These are phyloP conservation scores for Scomber japonicus DNA, from an alignment of 2,113 vertebrate genomes.

Conservation along the genomic window DNA sequence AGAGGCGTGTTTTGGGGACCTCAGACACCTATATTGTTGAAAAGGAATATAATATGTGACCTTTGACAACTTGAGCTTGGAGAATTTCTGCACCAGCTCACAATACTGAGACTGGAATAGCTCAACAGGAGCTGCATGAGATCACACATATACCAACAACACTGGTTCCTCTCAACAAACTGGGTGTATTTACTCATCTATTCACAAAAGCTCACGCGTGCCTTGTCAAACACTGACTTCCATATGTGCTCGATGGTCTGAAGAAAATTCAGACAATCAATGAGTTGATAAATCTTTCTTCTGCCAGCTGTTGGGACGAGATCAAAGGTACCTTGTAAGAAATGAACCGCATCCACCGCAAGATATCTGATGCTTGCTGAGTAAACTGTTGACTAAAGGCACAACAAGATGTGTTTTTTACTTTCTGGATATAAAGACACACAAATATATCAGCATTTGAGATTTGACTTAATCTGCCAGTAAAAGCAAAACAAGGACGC, in stretches of 20 bases:
- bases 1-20: too few species aligned
- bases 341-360: not conserved
- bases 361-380: not conserved
- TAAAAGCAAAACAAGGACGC: too few species aligned
- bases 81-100: slow-evolving; percentile 1
- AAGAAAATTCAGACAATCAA: slow-evolving; percentile 14
- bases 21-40: too few species aligned
- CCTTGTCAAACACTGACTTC: slow-evolving; percentile 20
- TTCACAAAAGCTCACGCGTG: slow-evolving; percentile 4
- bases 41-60: too few species aligned
- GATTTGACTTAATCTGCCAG: too few species aligned
- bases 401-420: not conserved
- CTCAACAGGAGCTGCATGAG: slow-evolving; percentile 28
- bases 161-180: slow-evolving; percentile 19
- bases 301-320: slow-evolving; percentile 2
- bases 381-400: not conserved
- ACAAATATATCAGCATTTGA: not conserved
- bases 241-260: slow-evolving; percentile 15
- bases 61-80: not conserved
- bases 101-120: slow-evolving; percentile 6
- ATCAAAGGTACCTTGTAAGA: slow-evolving; percentile 2
- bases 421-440: not conserved
- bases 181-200: slow-evolving; percentile 26
- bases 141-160: slow-evolving; percentile 11
- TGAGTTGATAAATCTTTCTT: slow-evolving; percentile 11